Percentiles rank a stretch among this genome's conserved stretches.
Conservation (phyloP, 2,113 vertebrate species). For the Loxodonta africana region DNA sequence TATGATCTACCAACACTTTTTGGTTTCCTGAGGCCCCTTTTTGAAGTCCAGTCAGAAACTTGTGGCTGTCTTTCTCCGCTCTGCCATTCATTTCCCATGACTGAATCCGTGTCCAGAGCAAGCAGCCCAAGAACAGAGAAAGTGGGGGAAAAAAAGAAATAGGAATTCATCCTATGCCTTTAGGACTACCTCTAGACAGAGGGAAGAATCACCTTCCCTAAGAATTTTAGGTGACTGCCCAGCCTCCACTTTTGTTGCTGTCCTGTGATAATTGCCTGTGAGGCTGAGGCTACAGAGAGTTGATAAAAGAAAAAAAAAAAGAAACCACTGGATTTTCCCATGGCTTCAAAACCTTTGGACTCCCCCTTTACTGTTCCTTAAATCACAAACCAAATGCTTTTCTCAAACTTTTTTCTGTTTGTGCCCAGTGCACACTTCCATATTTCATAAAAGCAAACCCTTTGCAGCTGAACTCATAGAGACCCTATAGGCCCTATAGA, state of each 20-base stretch:
- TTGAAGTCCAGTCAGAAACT: not conserved
- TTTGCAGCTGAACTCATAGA: too few relatives aligned
- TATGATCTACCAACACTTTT: accelerated
- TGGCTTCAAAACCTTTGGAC: too few relatives aligned
- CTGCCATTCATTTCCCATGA: not conserved
- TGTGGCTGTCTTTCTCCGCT: too few relatives aligned
- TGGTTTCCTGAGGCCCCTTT: not conserved
- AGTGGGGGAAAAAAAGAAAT: accelerated
- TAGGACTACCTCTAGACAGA: accelerated
- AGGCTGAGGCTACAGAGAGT: not conserved
- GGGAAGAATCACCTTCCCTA: accelerated
- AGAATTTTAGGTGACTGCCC: accelerated
- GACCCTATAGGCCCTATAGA: too few relatives aligned
- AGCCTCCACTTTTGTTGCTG: not conserved
- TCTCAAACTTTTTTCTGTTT: not conserved
- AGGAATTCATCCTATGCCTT: not conserved
- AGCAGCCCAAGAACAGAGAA: not conserved
- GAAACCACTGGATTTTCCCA: not conserved
- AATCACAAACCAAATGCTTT: not conserved
- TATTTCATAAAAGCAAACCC: accelerated
- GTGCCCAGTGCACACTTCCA: accelerated
- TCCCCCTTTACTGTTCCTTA: accelerated
- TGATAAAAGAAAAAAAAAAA: accelerated
- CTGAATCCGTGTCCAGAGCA: not conserved
- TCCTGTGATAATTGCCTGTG: too few relatives aligned